Base-by-base conservation (phyloP, 2,113 vertebrate species). In the Macaca nemestrina region DNA sequence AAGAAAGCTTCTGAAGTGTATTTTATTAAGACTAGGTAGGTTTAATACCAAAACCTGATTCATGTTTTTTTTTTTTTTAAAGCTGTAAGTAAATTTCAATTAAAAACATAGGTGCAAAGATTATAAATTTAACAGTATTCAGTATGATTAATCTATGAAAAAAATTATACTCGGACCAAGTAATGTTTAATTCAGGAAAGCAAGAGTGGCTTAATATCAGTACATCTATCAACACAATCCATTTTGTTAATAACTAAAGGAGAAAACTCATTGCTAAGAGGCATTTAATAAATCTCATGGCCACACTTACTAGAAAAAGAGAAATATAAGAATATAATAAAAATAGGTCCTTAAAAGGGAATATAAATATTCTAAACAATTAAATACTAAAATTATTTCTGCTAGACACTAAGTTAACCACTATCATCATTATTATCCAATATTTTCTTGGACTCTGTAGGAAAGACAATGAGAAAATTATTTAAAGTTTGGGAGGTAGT, bases 391-490 rank as follows among this genome's bases (percentile, higher is more conserved):
- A 93, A 48, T 64, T 8, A 79, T 70, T 88, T 95, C 45, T 57
- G 27, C 14, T 83, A 35, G n/a, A 45, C n/a, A 17, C 6, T 35
- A 73, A 48, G 55, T 67, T 91, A 76, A 61, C 43, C 27, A 35
- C 9, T 87, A 38, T 61, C 20, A 43, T 87, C 25, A 93, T 80
- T 38, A 50, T 80, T 84, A 81, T 38, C 76, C n/a, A 90, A 4
- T 3, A 20, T 57, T 93, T 94, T 43, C 18, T 92, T 89, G 18
- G 30, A 86, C 6, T n/a, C 5, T 86, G 11, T 89, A 55, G 64
- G 72, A 84, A 94, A 61, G 55, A n/a, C 16, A 93, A 57, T 92
- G 61, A 86, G 50, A 88, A 93, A 90, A 76, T 70, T 52, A 35
- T 75, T 22, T 88, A 79, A 92, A 94, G 92, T 83, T 59, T 78